Base-by-base conservation (phyloP, 2,888 invertebrate species). In the Hydriomena furcata region DNA sequence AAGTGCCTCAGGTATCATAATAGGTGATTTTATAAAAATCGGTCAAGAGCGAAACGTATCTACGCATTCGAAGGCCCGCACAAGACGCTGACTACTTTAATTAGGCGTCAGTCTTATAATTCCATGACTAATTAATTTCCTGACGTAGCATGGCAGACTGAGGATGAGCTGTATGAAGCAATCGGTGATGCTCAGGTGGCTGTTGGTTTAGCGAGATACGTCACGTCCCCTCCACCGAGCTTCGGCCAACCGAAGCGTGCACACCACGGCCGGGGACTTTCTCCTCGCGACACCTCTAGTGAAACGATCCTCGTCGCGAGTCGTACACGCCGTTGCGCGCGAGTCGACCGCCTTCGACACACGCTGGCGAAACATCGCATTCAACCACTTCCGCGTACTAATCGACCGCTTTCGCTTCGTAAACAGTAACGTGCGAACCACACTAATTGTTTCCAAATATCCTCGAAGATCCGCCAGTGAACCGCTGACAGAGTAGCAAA, bases 181-280 rank as follows among this genome's bases (percentile, higher is more conserved):
- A 69, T 62, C 52, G 41, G 37, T 34, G 51, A 42, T 55, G 63
- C 51, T 77, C 78, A 76, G 81, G 73, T 79, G 73, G 73, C 66
- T 78, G 79, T 74, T 73, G 71, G 74, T 73, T 79, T 73, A 63
- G 73, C 71, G 65, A 48, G 59, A 65, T 64, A 84, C 87, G 86
- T 84, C 84, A 85, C 70, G 74, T 73, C 81, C 84, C 86, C 89
- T 66, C 82, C 76, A 73, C 68, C 40, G 54, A 61, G 61, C 58
- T 52, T 58, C 74, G 73, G 66, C 83, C 82, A 80, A 82, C 84
- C 83, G 79, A 73, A 75, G 79, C 80, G 67, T 70, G 77, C 81
- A 76, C 77, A 64, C 86, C 87, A 88, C 84, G 86, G 87, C 83
- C 90, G 37, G 78, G 82, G 82, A 91, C 91, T 91, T 91, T 91